Conservation (phyloP, 2,888 invertebrate genomes). For the Euspilapteryx auroguttella region DNA sequence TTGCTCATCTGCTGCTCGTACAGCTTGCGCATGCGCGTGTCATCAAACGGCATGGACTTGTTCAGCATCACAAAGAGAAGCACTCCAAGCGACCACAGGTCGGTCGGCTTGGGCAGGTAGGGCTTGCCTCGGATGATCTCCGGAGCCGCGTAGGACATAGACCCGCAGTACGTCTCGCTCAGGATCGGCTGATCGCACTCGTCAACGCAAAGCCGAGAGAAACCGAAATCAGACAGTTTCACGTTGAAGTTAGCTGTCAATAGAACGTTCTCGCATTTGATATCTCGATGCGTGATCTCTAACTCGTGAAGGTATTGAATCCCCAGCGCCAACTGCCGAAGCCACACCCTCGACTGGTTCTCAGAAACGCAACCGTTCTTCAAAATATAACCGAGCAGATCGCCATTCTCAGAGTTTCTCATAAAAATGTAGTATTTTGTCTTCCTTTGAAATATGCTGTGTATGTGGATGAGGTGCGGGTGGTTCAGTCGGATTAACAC, state of each 20-base stretch:
- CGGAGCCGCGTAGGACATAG: conserved; percentile 85
- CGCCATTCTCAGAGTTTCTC: conserved; percentile 78
- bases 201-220: conserved; percentile 58
- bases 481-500: conserved; percentile 75
- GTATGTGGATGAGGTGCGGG: conserved; percentile 77
- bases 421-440: conserved; percentile 78
- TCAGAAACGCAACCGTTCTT: conserved; percentile 71
- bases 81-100: conserved; percentile 80
- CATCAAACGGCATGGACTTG: conserved; percentile 83
- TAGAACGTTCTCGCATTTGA: conserved; percentile 82
- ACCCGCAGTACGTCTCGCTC: conserved; percentile 84
- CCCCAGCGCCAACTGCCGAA: conserved; percentile 68
- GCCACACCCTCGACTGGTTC: conserved; percentile 71
- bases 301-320: conserved; percentile 74
- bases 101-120: conserved; percentile 71
- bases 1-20: conserved; percentile 66
- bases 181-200: conserved; percentile 38
- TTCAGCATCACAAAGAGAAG: conserved; percentile 83
- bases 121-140: conserved; percentile 79
- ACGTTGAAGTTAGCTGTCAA: conserved; percentile 73
- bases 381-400: conserved; percentile 71
- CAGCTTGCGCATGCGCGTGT: conserved; percentile 70
- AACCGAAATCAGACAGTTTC: conserved; percentile 83
- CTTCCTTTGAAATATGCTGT: conserved; percentile 73
- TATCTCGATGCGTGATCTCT: conserved; percentile 76